phyloP scores from a whole-genome alignment of 2,888 invertebrate genomes.

The Psococerastis gibbosa region DNA sequence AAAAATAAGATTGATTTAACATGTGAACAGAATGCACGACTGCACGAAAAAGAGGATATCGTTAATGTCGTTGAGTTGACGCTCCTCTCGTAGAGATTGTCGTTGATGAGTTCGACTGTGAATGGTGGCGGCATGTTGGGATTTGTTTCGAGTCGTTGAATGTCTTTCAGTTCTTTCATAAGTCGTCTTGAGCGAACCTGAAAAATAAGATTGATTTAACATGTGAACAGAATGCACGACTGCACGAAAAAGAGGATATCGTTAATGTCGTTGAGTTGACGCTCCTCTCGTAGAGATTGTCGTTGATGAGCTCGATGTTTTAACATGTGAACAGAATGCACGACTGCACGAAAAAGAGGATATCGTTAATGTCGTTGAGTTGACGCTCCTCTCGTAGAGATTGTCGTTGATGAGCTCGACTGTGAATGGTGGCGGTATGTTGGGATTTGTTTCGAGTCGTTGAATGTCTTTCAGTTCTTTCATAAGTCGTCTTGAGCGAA shows the following conservation, averaged over 20 bases:
- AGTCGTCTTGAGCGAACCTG: conserved; percentile 54
- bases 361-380: no score
- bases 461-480: conserved; percentile 69
- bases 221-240: no score
- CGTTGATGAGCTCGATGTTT: no score
- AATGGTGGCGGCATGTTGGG: conserved; percentile 35
- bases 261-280: no score
- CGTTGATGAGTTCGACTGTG: conserved; percentile 67
- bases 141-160: conserved; percentile 53
- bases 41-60: no score
- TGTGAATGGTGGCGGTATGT: conserved; percentile 35
- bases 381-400: conserved; percentile 74
- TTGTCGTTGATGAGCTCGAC: conserved; percentile 74
- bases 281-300: conserved; percentile 77
- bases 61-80: no score
- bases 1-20: no score
- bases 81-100: conserved; percentile 77
- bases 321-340: no score
- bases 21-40: no score
- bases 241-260: no score
- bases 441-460: conserved; percentile 48
- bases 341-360: no score
- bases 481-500: conserved; percentile 63
- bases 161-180: conserved; percentile 71
- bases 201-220: no score